Evolutionary conservation across 2,888 invertebrate genomes (phyloP).

Genomic region (Ophion ventricosus): DNA sequence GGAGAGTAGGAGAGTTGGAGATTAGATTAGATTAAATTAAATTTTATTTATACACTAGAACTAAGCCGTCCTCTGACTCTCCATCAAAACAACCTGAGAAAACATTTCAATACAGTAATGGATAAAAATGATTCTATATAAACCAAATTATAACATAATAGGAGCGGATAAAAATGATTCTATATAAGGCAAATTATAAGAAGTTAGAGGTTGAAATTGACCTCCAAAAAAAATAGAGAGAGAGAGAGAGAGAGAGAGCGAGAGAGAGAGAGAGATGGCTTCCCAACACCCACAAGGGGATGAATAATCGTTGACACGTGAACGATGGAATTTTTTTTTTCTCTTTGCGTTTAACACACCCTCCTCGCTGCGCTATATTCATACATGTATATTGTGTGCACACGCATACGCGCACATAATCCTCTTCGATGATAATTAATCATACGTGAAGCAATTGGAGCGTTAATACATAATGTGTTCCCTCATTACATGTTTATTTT

Average conservation of each 20-base stretch:
- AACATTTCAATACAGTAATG: too few species aligned
- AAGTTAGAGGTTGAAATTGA: too few species aligned
- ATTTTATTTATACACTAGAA: too few species aligned
- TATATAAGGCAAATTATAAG: too few species aligned
- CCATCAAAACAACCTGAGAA: too few species aligned
- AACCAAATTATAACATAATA: too few species aligned
- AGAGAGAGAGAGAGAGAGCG: conserved; percentile 7
- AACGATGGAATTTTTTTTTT: conserved; percentile 35
- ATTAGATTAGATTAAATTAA: too few species aligned
- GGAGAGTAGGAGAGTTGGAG: too few species aligned
- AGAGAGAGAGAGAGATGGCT: neutral
- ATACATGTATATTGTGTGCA: neutral
- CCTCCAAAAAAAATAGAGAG: too few species aligned
- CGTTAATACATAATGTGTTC: conserved; percentile 2
- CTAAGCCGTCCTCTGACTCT: too few species aligned
- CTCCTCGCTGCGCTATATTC: neutral
- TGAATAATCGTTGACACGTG: conserved; percentile 29
- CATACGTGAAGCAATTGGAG: conserved; percentile 6
- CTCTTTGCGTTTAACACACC: conserved; percentile 1
- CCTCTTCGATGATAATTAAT: conserved; percentile 44
- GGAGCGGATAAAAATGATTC: too few species aligned
- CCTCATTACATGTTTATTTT: conserved; percentile 7
- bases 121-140: too few species aligned
- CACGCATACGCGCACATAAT: conserved; percentile 3
- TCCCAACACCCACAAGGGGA: neutral